Conservation (phyloP, 2,797 vertebrate genomes). For the Heterohyrax brucei region DNA sequence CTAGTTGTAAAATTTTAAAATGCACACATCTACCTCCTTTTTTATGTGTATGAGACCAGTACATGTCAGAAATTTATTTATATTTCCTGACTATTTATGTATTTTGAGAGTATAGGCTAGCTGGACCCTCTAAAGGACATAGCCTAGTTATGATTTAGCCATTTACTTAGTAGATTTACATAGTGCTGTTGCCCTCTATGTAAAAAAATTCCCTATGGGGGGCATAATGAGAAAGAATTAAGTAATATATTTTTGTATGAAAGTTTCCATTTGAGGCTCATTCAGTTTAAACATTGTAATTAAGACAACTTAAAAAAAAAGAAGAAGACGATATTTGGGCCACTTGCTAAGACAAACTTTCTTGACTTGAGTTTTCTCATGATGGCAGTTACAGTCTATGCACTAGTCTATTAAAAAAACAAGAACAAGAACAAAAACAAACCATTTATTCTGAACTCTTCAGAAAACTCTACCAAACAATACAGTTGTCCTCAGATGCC, state of each 20-base stretch:
- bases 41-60: background rate
- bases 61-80: background rate
- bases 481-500: background rate
- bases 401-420: slow-evolving; percentile 26
- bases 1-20: slow-evolving; percentile 22
- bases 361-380: slow-evolving; percentile 34
- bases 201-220: background rate
- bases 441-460: slow-evolving; percentile 43
- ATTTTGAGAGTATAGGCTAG: background rate
- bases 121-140: background rate
- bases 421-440: background rate
- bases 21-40: background rate
- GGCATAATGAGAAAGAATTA: background rate
- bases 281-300: slow-evolving; percentile 55
- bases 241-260: slow-evolving; percentile 26
- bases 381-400: slow-evolving; percentile 2
- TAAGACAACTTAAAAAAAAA: background rate
- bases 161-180: slow-evolving; percentile 45
- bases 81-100: slow-evolving; percentile 8
- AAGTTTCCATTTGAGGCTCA: slow-evolving; percentile 11
- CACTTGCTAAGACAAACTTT: slow-evolving; percentile 53
- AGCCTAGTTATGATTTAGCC: background rate
- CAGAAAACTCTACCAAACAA: slow-evolving; percentile 35
- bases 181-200: background rate
- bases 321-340: background rate